Evolutionary conservation across 2,113 vertebrate species (phyloP), one percentile per base, ranked within the genome.

Genomic region (Dasyprocta punctata): DNA sequence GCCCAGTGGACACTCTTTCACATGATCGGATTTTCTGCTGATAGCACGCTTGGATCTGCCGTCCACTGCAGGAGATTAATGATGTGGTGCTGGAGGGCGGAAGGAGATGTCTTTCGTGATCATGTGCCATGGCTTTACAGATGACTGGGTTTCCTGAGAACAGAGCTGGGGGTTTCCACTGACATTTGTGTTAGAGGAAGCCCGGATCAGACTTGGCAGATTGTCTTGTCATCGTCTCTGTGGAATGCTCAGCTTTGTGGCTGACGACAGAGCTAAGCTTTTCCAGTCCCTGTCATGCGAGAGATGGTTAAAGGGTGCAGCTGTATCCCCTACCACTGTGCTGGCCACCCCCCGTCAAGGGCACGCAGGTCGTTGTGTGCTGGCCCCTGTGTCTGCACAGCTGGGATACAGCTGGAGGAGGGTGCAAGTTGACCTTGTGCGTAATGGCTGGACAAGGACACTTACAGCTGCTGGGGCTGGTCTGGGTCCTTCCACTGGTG

Each of bases 81-180:
- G 44, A 77, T 47, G 61, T 80, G 78, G 78, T 77, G 28, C 20
- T 24, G 11, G 87, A 71, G 75, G 69, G 58, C 0, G 3, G 56
- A 95, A 94, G 54, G 71, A 17, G 67, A 26, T 28, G 17, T 84
- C 73, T 60, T 67, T 95, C 73, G 52, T 61, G 41, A 94, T 65
- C 56, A 49, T 0, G 3, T 7, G 16, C 26, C 13, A 4, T 20
- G 14, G 54, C 11, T 0, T 69, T 96, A 83, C 52, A 82, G 86
- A 90, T 96, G 56, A 36, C 5, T 92, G 41, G 36, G 81, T 77
- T 97, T 96, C 60, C 88, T 95, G 75, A 67, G 61, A 92, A 54
- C 36, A 8, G 73, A 69, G 77, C 5, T 16, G 61, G 44, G 41
- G 90, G 11, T 85, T 87, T 69, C 67, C 77, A 30, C 28, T 30